Conservation (phyloP, 2,888 invertebrate genomes). For the Chrysolina americana region DNA sequence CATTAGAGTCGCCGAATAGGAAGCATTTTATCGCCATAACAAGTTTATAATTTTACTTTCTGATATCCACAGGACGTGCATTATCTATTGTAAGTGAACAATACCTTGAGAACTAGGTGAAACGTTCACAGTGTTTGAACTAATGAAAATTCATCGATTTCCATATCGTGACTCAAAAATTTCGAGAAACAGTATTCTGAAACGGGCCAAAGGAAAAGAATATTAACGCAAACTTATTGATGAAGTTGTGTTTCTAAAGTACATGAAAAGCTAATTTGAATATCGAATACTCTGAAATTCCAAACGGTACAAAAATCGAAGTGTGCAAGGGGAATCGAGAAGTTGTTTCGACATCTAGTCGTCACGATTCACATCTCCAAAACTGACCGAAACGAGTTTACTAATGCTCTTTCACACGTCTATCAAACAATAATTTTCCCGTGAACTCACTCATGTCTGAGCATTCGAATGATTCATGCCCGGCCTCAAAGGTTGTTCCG, state of each 20-base stretch:
- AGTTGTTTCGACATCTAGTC: no score
- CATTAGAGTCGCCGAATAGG: not conserved
- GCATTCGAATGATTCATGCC: not conserved
- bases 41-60: not conserved
- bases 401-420: conserved; percentile 9
- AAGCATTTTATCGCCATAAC: not conserved
- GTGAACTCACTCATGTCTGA: conserved; percentile 12
- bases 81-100: not conserved
- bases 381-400: not conserved
- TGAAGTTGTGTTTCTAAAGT: no score
- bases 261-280: no score
- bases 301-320: no score
- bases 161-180: no score
- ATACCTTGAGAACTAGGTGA: not conserved
- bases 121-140: not conserved
- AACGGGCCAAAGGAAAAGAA: no score
- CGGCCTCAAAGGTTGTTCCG: conserved; percentile 9
- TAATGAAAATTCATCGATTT: not conserved
- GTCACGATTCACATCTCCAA: no score
- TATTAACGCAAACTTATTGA: no score
- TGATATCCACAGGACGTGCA: not conserved
- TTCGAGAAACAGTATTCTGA: no score
- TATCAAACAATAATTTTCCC: not conserved
- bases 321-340: no score
- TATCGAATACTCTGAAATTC: no score